Conservation (phyloP, 2,888 invertebrate genomes). For the Drosophila cyrtoloma region DNA sequence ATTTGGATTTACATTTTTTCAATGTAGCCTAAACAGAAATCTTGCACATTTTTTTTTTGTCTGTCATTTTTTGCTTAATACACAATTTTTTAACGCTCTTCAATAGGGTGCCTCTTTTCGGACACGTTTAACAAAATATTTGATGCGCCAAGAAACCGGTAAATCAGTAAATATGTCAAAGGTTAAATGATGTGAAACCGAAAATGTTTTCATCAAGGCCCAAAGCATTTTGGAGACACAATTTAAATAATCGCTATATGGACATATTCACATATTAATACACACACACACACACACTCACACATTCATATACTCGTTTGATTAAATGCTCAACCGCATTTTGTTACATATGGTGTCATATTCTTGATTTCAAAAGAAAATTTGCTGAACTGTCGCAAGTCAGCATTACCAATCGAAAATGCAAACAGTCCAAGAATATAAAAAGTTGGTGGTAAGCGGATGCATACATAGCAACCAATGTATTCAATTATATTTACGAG, state of each 20-base stretch:
- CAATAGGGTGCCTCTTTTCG: slow-evolving; percentile 5
- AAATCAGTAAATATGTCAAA: slow-evolving; percentile 26
- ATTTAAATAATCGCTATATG: slow-evolving; percentile 12
- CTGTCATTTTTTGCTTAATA: background rate
- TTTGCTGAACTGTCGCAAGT: slow-evolving; percentile 35
- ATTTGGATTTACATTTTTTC: background rate
- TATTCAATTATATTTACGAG: background rate
- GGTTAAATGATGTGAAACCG: slow-evolving; percentile 15
- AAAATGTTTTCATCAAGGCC: slow-evolving; percentile 16
- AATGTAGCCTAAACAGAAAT: background rate
- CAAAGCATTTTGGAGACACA: slow-evolving; percentile 24
- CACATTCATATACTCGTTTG: background rate
- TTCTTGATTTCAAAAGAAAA: slow-evolving; percentile 46
- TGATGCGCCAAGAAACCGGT: slow-evolving; percentile 24
- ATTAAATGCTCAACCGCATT: slow-evolving; percentile 12
- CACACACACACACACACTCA: background rate
- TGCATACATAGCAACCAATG: slow-evolving; percentile 20
- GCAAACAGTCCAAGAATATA: slow-evolving; percentile 34
- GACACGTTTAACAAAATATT: slow-evolving; percentile 14
- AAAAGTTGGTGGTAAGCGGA: slow-evolving; percentile 23
- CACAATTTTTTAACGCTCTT: background rate
- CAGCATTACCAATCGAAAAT: slow-evolving; percentile 42
- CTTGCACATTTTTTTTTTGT: background rate
- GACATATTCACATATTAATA: background rate
- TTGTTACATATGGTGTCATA: slow-evolving; percentile 41